Evolutionary conservation across 2,797 vertebrate genomes (phyloP), one percentile per base, ranked within the genome.

Genomic region (Pterois miles): DNA sequence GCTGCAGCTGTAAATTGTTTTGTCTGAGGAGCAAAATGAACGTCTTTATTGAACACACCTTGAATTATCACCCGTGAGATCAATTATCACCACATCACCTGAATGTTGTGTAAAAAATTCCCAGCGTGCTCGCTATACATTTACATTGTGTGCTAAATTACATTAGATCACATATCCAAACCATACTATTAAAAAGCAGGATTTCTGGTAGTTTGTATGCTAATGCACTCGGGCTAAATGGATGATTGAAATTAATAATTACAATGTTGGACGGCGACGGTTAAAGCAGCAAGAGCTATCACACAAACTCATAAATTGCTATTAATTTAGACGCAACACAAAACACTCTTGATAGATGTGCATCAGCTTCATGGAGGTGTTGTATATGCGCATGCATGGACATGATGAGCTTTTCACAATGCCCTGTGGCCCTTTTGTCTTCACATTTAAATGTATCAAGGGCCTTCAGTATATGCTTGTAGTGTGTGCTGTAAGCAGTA

Each of bases 261-360:
- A 78, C 75, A 82, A 69, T 2, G 68, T 86, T 80, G 77, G 84
- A 89, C 79, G 68, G 84, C 62, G 84, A 87, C 76, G 69, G 85
- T 90, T 89, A 80, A 78, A 46, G 85, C 83, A 58, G 82, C 52
- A 8, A 16, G 85, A 88, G 84, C 72, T 83, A 90, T 91, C 79
- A 92, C n/a, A 87, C 87, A 90, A 90, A 90, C 89, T 91, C 87
- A 83, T 85, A 88, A 89, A 91, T 90, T 81, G 86, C 73, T 87
- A 80, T 86, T 87, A 90, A 88, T 92, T 92, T 86, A 84, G 83
- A 67, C 62, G 82, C 4, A 76, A 74, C 77, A 83, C 78, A 87
- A 86, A 88, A 84, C 83, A 68, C 66, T 83, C 72, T 83, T 77
- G 78, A 88, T 88, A 79, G 79, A 76, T 86, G 82, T 86, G 81